Conservation (phyloP, 53 echinoderm and acorn worm species). For the Holothuria scabra region DNA sequence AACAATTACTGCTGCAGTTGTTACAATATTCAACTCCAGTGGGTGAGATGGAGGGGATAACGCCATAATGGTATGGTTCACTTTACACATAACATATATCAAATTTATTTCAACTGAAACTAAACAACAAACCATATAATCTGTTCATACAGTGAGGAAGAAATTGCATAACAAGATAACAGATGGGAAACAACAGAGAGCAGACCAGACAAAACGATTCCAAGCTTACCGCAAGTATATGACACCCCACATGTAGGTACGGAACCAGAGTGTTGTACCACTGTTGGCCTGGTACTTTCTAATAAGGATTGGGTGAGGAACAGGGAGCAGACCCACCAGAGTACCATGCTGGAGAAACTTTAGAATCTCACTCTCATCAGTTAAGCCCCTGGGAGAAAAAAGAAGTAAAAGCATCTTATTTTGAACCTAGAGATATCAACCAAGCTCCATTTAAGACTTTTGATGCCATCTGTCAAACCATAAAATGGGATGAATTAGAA, state of each 20-base stretch:
- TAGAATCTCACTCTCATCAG: conserved; percentile 97
- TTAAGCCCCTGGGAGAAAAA: conserved; percentile 81
- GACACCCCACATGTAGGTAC: conserved; percentile 99
- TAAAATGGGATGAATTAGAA: no score
- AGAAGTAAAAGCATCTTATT: no score
- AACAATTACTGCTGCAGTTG: no score
- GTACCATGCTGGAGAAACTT: conserved; percentile 99
- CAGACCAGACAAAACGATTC: not conserved
- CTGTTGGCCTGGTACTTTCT: conserved; percentile 99
- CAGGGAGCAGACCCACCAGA: conserved; percentile 94
- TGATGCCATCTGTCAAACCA: no score
- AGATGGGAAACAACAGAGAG: no score
- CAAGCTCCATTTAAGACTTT: no score
- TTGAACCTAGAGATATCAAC: no score
- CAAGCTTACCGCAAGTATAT: conserved; percentile 92
- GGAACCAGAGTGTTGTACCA: conserved; percentile 97
- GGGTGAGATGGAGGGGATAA: no score
- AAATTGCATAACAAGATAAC: not conserved
- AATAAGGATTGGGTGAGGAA: conserved; percentile 96
- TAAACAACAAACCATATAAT: not conserved
- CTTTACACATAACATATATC: no score
- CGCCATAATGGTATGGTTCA: no score
- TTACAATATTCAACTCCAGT: no score
- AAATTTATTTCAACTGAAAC: no score
- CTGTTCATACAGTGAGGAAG: not conserved